Base-by-base conservation (phyloP, 2,888 invertebrate species). In the Rhorus exstirpatorius region DNA sequence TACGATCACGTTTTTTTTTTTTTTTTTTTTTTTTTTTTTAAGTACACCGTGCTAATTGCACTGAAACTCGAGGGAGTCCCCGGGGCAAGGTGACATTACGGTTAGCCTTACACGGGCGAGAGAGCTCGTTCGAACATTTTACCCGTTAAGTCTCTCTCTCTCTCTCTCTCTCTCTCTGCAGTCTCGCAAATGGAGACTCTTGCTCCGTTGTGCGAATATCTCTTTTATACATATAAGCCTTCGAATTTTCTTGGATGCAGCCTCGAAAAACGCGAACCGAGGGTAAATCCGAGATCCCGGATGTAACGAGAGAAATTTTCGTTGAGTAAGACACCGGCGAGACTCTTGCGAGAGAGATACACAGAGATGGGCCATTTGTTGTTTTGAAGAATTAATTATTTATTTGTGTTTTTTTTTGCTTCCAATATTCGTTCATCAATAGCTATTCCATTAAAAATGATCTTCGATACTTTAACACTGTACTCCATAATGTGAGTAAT, bases 161-260 rank as follows among this genome's bases (percentile, higher is more conserved):
- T 67, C 3, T 41, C n/a, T n/a, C n/a, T n/a, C n/a, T n/a, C n/a
- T n/a, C n/a, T 71, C 70, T 14, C 19, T 26, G 17, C 70, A 44
- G n/a, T n/a, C n/a, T n/a, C n/a, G n/a, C n/a, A n/a, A n/a, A n/a
- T n/a, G n/a, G n/a, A n/a, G n/a, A n/a, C n/a, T n/a, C n/a, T n/a
- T n/a, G n/a, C n/a, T n/a, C n/a, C n/a, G n/a, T n/a, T n/a, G n/a
- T n/a, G n/a, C n/a, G n/a, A n/a, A n/a, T n/a, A n/a, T n/a, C n/a
- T n/a, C n/a, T n/a, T n/a, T n/a, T n/a, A n/a, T n/a, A n/a, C n/a
- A n/a, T 65, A n/a, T 26, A 76, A 79, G 41, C 82, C 82, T 82
- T 82, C 82, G 79, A 82, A 82, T 71, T 82, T 82, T 75, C 75
- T 79, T 60, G 58, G 70, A 82, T 60, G 49, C 41, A 71, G 35